Conservation (phyloP, 2,797 vertebrate genomes). For the Acanthurus leucopareius region DNA sequence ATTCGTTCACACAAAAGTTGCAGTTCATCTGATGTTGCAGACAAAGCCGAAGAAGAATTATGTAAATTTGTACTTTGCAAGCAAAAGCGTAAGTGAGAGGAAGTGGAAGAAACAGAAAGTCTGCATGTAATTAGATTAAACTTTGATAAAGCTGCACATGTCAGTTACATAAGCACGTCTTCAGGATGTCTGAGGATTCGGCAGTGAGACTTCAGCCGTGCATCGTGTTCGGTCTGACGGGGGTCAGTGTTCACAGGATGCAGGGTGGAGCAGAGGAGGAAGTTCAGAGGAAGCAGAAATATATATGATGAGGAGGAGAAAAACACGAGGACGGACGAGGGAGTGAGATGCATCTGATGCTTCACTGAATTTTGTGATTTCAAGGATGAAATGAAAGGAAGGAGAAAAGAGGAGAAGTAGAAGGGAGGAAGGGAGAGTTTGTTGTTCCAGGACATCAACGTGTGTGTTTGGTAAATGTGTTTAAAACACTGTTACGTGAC, state of each 20-base stretch:
- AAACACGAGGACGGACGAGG: not conserved
- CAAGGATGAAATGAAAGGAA: constrained; percentile 22
- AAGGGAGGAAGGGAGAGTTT: not conserved
- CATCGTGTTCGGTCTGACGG: too few species aligned
- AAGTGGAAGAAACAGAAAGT: not conserved
- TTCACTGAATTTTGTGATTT: constrained; percentile 37
- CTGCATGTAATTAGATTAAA: constrained; percentile 20
- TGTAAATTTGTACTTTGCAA: too few species aligned
- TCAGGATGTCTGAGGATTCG: not conserved
- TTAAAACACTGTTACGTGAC: too few species aligned
- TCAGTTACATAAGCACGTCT: constrained; percentile 12
- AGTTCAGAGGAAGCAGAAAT: not conserved
- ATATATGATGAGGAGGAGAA: not conserved
- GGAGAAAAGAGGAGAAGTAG: not conserved
- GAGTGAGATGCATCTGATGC: constrained; percentile 36
- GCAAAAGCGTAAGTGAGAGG: not conserved
- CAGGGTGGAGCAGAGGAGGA: not conserved
- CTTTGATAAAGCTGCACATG: constrained; percentile 21
- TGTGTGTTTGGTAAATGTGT: not conserved
- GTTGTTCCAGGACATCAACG: not conserved
- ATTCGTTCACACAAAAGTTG: too few species aligned
- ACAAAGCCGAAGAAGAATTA: too few species aligned
- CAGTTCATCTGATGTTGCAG: too few species aligned
- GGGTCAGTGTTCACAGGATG: not conserved
- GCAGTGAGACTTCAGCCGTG: too few species aligned